Percentiles rank a stretch among this genome's conserved stretches.
These are phyloP conservation scores for Indicator maculatus DNA, from an alignment of 2,113 vertebrate species.

Conservation along the genomic window DNA sequence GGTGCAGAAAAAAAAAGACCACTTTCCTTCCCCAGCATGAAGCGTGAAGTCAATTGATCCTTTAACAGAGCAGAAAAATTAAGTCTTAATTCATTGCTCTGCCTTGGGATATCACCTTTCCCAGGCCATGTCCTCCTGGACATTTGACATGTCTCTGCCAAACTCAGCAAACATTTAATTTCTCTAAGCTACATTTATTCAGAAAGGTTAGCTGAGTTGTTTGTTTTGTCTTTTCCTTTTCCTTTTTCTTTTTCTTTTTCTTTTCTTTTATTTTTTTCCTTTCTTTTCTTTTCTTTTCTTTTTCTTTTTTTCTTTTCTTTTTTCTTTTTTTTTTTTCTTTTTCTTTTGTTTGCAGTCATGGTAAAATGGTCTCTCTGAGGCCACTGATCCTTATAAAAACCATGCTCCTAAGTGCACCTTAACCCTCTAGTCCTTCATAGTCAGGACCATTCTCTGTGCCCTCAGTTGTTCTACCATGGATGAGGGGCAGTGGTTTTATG, in stretches of 20 bases:
- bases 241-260: no score
- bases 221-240: neutral
- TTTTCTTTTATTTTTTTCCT: no score
- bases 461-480: neutral
- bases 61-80: constrained; percentile 26
- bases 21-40: neutral
- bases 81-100: constrained; percentile 37
- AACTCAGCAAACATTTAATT: constrained; percentile 54
- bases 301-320: no score
- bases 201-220: constrained; percentile 27
- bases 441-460: neutral
- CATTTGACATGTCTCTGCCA: constrained; percentile 40
- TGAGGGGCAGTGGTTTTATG: neutral
- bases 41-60: constrained; percentile 30
- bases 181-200: constrained; percentile 50
- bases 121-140: constrained; percentile 42
- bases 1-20: constrained; percentile 2
- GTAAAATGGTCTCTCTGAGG: constrained; percentile 46
- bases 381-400: constrained; percentile 29
- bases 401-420: neutral
- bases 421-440: neutral
- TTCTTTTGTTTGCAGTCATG: neutral
- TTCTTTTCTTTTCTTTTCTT: no score
- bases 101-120: constrained; percentile 28
- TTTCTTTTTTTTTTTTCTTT: no score